Evolutionary conservation across 2,888 invertebrate genomes (phyloP).

Genomic region (Lasioglossum oenotherae): DNA sequence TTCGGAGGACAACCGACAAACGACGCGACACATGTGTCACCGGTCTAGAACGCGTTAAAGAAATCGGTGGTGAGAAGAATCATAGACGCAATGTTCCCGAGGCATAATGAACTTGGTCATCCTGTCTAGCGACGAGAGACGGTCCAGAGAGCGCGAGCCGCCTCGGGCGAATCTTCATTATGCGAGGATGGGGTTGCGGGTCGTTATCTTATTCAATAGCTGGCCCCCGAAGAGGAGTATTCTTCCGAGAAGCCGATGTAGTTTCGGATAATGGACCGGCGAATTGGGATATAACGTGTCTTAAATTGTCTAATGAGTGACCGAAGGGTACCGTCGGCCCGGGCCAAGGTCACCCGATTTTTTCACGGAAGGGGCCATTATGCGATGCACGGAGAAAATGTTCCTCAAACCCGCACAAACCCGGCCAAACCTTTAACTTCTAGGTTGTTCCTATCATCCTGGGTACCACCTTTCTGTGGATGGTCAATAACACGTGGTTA

Average conservation of each 20-base stretch:
- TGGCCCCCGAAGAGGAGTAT: conserved; percentile 62
- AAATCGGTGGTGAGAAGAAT: not conserved
- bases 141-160: conserved; percentile 41
- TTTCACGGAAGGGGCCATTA: conserved; percentile 71
- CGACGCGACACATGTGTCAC: not conserved
- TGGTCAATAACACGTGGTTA: no score
- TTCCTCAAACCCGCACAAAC: conserved; percentile 1
- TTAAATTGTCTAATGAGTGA: conserved; percentile 83
- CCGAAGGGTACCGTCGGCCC: conserved; percentile 74
- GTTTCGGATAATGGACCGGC: conserved; percentile 78
- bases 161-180: conserved; percentile 75
- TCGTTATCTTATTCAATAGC: conserved; percentile 78
- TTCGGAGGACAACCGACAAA: not conserved
- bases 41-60: not conserved
- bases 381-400: conserved; percentile 42
- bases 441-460: not conserved
- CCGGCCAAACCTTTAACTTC: not conserved
- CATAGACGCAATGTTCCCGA: not conserved
- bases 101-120: conserved; percentile 59
- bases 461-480: not conserved
- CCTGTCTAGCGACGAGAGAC: conserved; percentile 52
- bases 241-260: conserved; percentile 79
- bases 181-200: conserved; percentile 74
- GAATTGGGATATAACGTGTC: conserved; percentile 83
- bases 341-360: conserved; percentile 73